Conservation (phyloP, 2,113 vertebrate species). For the Aythya baeri region DNA sequence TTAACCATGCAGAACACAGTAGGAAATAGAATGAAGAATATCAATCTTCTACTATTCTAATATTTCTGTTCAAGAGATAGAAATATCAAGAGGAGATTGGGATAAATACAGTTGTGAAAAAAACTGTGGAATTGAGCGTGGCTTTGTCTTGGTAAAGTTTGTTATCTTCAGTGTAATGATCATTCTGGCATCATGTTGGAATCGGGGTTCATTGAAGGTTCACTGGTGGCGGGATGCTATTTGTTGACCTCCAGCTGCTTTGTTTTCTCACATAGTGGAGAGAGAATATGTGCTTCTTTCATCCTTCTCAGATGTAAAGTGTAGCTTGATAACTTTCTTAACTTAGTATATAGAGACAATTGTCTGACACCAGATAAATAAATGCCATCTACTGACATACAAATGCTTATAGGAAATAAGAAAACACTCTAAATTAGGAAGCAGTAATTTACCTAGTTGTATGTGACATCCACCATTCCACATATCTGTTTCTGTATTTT, state of each 20-base stretch:
- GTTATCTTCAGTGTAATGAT: not conserved
- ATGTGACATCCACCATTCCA: not conserved
- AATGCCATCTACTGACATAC: not conserved
- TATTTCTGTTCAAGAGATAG: not conserved
- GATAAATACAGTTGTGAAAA: not conserved
- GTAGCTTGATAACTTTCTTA: not conserved
- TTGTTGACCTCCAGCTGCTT: conserved; percentile 50
- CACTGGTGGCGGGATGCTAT: conserved; percentile 26
- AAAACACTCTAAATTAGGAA: not conserved
- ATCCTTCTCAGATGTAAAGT: conserved; percentile 36
- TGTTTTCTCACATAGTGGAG: conserved; percentile 30
- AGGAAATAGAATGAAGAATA: not conserved
- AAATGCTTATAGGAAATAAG: not conserved
- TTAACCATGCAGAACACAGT: not conserved
- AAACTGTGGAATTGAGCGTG: not conserved
- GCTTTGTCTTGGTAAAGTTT: not conserved
- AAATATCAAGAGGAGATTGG: not conserved
- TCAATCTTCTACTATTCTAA: not conserved
- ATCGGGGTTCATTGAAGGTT: conserved; percentile 34
- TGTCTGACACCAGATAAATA: not conserved
- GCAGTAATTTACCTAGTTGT: not conserved
- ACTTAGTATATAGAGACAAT: not conserved
- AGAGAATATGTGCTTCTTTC: conserved; percentile 34
- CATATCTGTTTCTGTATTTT: not conserved
- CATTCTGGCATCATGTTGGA: not conserved